Conservation (phyloP, 1,140 invertebrate genomes). For the Bombus superbus region DNA sequence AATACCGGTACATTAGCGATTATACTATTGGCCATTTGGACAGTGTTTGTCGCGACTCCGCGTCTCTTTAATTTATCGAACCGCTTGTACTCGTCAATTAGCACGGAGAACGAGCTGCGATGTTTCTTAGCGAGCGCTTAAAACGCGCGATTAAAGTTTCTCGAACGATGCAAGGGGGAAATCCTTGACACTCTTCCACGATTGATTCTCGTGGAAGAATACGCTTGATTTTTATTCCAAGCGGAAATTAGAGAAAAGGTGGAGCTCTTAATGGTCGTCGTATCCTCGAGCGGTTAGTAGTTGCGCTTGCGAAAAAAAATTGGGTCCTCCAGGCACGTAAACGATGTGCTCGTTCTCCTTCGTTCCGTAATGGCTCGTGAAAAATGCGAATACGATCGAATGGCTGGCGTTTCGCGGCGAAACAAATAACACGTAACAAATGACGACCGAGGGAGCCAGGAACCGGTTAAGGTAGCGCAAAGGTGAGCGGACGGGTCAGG, state of each 20-base stretch:
- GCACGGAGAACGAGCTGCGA: too few species aligned
- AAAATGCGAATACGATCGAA: slow-evolving; percentile 66
- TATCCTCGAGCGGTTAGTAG: slow-evolving; percentile 8
- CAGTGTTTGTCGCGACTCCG: too few species aligned
- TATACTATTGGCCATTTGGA: too few species aligned
- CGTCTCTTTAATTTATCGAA: too few species aligned
- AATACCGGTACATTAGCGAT: too few species aligned
- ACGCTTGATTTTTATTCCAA: slow-evolving; percentile 17
- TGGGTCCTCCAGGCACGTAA: slow-evolving; percentile 2
- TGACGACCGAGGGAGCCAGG: slow-evolving; percentile 49
- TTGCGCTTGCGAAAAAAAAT: background rate
- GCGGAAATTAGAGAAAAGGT: background rate
- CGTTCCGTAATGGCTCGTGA: slow-evolving; percentile 71
- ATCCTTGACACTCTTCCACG: too few species aligned
- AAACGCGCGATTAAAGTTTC: too few species aligned
- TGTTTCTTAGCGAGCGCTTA: too few species aligned
- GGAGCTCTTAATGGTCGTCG: slow-evolving; percentile 9
- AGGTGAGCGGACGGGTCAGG: slow-evolving; percentile 16
- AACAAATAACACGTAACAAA: slow-evolving; percentile 71
- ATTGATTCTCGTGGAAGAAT: too few species aligned
- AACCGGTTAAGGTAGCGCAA: slow-evolving; percentile 6
- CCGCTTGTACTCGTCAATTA: too few species aligned
- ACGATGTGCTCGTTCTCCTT: slow-evolving; percentile 10
- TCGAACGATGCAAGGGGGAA: too few species aligned
- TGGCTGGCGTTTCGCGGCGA: slow-evolving; percentile 52